These are phyloP conservation scores for Pyxicephalus adspersus DNA, from an alignment of 2,113 vertebrate species.

Conservation along the genomic window DNA sequence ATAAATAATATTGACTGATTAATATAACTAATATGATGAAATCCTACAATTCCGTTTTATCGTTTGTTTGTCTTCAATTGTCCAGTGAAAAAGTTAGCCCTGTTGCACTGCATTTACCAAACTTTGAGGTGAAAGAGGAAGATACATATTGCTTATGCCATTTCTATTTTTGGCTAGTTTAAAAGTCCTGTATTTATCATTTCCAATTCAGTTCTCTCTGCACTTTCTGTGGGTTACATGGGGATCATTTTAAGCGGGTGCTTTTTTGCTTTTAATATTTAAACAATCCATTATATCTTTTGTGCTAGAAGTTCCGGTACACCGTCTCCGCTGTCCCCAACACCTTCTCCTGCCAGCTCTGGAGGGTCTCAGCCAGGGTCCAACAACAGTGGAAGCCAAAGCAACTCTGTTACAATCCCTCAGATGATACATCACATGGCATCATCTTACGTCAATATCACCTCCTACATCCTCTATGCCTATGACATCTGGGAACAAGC, in stretches of 20 bases:
- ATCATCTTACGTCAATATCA: constrained; percentile 87
- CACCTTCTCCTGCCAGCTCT: constrained; percentile 79
- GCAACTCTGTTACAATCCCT: constrained; percentile 73
- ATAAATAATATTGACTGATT: too few species aligned
- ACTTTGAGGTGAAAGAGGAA: too few species aligned
- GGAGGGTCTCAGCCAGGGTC: constrained; percentile 69
- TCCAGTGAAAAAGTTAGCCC: too few species aligned
- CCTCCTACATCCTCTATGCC: constrained; percentile 82
- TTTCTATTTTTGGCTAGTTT: not conserved
- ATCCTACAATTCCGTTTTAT: too few species aligned
- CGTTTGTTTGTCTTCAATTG: too few species aligned
- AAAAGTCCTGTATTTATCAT: not conserved
- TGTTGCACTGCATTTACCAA: too few species aligned
- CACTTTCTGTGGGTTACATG: too few species aligned
- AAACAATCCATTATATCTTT: not conserved
- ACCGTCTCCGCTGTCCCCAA: constrained; percentile 76
- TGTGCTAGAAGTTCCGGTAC: constrained; percentile 75
- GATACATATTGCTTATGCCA: too few species aligned
- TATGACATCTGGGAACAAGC: constrained; percentile 91
- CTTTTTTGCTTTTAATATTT: not conserved
- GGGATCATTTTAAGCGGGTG: too few species aligned
- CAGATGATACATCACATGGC: constrained; percentile 81
- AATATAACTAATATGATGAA: too few species aligned
- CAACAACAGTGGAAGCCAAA: constrained; percentile 57
- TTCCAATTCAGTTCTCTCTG: too few species aligned